These are phyloP conservation scores for Caradrina clavipalpis DNA, from an alignment of 2,888 invertebrate genomes.

Conservation along the genomic window DNA sequence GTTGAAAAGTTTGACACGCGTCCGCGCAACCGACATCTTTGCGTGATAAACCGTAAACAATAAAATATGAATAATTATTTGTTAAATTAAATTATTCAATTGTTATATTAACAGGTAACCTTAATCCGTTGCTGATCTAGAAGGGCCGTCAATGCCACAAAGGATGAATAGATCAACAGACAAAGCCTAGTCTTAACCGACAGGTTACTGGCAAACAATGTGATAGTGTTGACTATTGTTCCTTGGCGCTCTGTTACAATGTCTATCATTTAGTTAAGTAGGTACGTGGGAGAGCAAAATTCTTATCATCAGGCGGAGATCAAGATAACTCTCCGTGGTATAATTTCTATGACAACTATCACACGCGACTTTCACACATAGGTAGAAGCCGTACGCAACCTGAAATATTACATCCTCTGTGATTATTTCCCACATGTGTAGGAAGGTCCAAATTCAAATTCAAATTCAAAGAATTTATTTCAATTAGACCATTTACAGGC, in stretches of 20 bases:
- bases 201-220: constrained; percentile 5
- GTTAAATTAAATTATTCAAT: background rate
- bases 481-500: no score
- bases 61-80: constrained; percentile 7
- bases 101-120: background rate
- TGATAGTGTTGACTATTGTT: constrained; percentile 14
- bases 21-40: no score
- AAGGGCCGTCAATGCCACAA: background rate
- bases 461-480: no score
- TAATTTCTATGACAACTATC: no score
- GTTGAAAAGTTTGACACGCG: background rate
- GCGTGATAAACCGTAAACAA: constrained; percentile 3
- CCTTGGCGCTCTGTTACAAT: constrained; percentile 20
- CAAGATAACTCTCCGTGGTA: no score
- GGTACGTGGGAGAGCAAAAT: background rate
- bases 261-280: background rate
- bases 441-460: no score
- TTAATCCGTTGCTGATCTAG: background rate
- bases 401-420: no score
- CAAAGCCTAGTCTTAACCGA: constrained; percentile 24
- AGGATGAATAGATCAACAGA: constrained; percentile 5
- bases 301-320: background rate
- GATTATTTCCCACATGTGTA: no score
- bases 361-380: no score
- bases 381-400: no score